Base-by-base conservation (phyloP, 2,888 invertebrate species). In the Harpalus rufipes region DNA sequence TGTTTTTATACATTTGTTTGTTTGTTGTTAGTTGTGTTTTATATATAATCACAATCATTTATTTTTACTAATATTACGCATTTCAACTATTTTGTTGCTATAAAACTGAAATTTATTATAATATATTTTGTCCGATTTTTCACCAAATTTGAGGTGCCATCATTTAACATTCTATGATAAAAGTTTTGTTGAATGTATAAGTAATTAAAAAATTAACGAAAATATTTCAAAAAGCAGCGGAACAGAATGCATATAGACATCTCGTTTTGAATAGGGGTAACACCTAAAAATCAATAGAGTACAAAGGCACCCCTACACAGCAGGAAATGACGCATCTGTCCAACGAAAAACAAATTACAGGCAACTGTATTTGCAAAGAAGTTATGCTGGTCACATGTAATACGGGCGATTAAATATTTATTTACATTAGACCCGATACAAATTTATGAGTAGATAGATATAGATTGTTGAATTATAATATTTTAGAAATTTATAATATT, bases 211-310 rank as follows among this genome's bases (percentile, higher is more conserved):
- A 61, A 16, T 63, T 18, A 25, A 63, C 8, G 3, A 7, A 63
- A 7, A 63, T 63, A 25, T 63, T 21, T 25, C 10, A 8, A 61
- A 61, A 10, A 21, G n/a, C 10, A 18, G 21, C 3, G 10, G 8
- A 61, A 18, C 39, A 61, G 39, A 56, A 61, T 39, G 6, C 12
- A 7, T 78, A 32, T 8, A 25, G 80, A 61, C 80, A 80, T 80
- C 80, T 61, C 41, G 59, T n/a, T 39, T 80, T 14, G 56, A 61
- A 14, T 80, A 80, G 80, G 61, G n/a, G 41, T 59, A 80, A 18
- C 41, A 41, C 0, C n/a, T 39, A 16, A 80, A 80, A 80, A 80
- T 80, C 80, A 80, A 80, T 80, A 80, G 4, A 0, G 56, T n/a
- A 7, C 0, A 0, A 78, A 78, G 4, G 1, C 56, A 56, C 78